Evolutionary conservation across 2,113 vertebrate species (phyloP).

Genomic region (Empidonax alnorum): DNA sequence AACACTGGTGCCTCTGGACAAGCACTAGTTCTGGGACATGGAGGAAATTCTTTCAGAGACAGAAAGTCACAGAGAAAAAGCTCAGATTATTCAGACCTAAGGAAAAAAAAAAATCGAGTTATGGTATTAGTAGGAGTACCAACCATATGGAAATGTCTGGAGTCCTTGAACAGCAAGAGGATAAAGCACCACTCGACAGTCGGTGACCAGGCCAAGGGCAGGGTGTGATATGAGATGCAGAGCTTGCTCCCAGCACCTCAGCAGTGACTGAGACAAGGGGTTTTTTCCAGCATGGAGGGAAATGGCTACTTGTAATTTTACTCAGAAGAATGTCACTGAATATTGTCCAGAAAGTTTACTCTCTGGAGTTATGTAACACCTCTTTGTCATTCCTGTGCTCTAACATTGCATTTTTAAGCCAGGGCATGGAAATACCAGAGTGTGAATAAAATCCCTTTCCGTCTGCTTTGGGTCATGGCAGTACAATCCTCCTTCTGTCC

Average conservation of each 20-base stretch:
- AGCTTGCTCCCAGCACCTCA: not conserved
- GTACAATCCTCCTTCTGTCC: not conserved
- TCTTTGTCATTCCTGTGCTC: not conserved
- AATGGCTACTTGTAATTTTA: not conserved
- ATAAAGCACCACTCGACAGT: not conserved
- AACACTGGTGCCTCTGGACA: fast-evolving
- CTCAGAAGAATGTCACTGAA: not conserved
- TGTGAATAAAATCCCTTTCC: slow-evolving; percentile 42
- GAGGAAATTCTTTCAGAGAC: not conserved
- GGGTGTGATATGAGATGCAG: not conserved
- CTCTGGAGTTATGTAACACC: not conserved
- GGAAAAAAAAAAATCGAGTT: not conserved
- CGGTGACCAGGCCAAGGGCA: fast-evolving
- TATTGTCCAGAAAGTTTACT: not conserved
- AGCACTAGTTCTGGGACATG: not conserved
- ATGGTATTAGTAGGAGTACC: not conserved
- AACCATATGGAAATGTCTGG: not conserved
- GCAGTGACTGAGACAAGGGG: fast-evolving
- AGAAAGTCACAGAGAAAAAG: not conserved
- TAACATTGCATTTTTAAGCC: not conserved
- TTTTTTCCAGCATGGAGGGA: not conserved
- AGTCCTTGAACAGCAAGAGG: not conserved
- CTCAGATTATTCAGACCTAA: not conserved
- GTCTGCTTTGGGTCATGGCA: not conserved
- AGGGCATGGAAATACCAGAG: not conserved